These are phyloP conservation scores for Pentalonia nigronervosa DNA, from an alignment of 1,140 invertebrate genomes.

Conservation along the genomic window DNA sequence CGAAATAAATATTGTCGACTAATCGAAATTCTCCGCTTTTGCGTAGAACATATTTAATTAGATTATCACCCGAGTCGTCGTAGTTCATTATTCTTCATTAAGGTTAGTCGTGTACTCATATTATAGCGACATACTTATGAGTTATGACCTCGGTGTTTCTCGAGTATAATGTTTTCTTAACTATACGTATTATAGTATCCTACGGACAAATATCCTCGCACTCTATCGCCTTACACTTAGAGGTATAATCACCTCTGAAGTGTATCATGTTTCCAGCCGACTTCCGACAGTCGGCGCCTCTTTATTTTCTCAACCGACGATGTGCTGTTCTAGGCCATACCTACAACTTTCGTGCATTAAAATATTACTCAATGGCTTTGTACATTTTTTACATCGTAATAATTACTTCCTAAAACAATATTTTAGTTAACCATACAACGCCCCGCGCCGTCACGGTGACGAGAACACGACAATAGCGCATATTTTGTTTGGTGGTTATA, in stretches of 20 bases:
- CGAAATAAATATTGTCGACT: not conserved
- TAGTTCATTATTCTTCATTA: not conserved
- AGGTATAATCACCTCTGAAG: not conserved
- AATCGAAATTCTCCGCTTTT: not conserved
- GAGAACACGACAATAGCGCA: not conserved
- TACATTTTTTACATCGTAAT: not conserved
- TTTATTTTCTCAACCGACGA: not conserved
- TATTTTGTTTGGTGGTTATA: not conserved
- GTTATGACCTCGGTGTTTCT: not conserved
- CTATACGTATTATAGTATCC: not conserved
- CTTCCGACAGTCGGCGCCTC: not conserved
- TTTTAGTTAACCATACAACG: not conserved
- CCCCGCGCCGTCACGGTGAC: not conserved
- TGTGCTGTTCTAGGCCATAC: not conserved
- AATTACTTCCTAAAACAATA: constrained; percentile 18
- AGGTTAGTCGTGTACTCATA: not conserved
- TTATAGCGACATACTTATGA: not conserved
- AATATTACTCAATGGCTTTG: not conserved
- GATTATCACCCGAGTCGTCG: not conserved
- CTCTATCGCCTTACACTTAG: not conserved
- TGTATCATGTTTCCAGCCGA: constrained; percentile 29
- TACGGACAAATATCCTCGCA: not conserved
- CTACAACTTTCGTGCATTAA: not conserved
- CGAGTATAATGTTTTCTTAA: not conserved
- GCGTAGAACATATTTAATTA: not conserved